Percentiles rank a stretch among this genome's conserved stretches.
Conservation (phyloP, 1,140 invertebrate species). For the Ganaspis sp. region DNA sequence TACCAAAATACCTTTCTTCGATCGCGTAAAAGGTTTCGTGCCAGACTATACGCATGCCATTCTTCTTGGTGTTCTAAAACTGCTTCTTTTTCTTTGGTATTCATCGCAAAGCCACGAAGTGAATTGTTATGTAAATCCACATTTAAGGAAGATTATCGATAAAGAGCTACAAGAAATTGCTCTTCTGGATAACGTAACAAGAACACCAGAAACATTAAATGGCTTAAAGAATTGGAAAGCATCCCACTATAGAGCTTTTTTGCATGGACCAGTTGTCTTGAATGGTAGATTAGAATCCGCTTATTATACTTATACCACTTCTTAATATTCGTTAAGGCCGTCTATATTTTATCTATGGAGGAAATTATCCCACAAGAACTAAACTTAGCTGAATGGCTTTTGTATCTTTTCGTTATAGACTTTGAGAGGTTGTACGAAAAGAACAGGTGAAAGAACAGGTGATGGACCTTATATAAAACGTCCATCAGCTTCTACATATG, state of each 20-base stretch:
- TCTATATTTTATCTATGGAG: slow-evolving; percentile 21
- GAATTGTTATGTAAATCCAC: not conserved
- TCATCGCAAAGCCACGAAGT: not conserved
- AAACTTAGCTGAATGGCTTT: slow-evolving; percentile 30
- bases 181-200: not conserved
- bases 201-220: not conserved
- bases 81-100: not conserved
- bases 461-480: slow-evolving; percentile 43
- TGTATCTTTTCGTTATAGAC: slow-evolving; percentile 35
- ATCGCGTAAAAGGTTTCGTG: slow-evolving; percentile 26
- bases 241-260: not conserved
- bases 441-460: no score
- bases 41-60: slow-evolving; percentile 34
- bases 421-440: slow-evolving; percentile 22
- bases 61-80: slow-evolving; percentile 6
- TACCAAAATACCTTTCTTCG: not conserved
- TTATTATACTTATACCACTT: slow-evolving; percentile 43
- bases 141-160: not conserved
- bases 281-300: slow-evolving; percentile 26
- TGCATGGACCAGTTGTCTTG: slow-evolving; percentile 14
- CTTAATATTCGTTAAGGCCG: not conserved
- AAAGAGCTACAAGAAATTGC: not conserved
- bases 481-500: slow-evolving; percentile 43
- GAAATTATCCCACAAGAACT: slow-evolving; percentile 27
- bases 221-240: no score